Evolutionary conservation across 2,113 vertebrate species (phyloP), one percentile per base, ranked within the genome.

Genomic region (Mesitornis unicolor): DNA sequence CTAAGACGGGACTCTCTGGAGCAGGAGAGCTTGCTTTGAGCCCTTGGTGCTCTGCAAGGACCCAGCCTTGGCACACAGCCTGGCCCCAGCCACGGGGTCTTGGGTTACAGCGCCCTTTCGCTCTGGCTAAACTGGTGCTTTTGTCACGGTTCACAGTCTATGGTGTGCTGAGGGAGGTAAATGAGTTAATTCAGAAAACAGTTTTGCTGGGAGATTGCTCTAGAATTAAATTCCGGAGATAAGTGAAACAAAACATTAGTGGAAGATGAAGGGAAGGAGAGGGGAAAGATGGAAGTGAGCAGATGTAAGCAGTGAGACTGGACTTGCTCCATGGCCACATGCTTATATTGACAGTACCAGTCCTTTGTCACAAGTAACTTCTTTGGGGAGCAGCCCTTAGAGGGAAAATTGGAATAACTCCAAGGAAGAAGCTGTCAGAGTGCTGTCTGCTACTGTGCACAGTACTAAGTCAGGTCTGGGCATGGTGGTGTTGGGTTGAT

Each of bases 151-250:
- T 47, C 45, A 25, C 40, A 35, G 38, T 43, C 35, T 47, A 9
- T 35, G 18, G 42, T 36, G 11, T 48, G 68, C 70, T 73, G 59
- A 36, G 61, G 71, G 64, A 73, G 60, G 84, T 53, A 76, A 82
- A 93, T 17, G 67, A 76, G 64, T 87, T 95, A 64, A 86, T 92
- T 68, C 14, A 84, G 51, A 71, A 70, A 74, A 20, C 63, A 59
- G 26, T 70, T 75, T 61, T 38, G 59, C 50, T 22, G 5, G 54
- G 60, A 95, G 87, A 86, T 83, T 76, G 48, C 61, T 95, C 61
- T 88, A 70, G 51, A 90, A 90, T 88, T 85, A 89, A 71, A 80
- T 68, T 71, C 42, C 61, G 54, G 87, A 91, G 94, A 91, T 86
- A 95, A 94, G 61, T 61, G 42, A 88, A 88, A 83, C 79, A 54